phyloP scores from a whole-genome alignment of 2,113 vertebrate species.

The Tauraco erythrolophus region DNA sequence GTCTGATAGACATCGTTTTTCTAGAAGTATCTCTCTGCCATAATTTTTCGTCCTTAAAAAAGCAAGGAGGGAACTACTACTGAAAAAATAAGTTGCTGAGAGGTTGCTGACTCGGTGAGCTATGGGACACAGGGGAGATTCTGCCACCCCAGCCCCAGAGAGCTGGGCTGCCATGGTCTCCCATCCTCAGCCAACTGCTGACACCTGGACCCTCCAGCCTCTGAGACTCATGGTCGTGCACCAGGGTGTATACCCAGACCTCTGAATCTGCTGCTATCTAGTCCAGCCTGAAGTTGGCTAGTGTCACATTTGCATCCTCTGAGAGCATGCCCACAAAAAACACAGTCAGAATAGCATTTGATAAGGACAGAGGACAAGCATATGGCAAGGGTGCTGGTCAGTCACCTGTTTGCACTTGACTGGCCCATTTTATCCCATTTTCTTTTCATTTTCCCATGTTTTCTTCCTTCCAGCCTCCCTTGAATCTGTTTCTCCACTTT shows the following conservation, averaged over 20 bases:
- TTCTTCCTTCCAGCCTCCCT: background rate
- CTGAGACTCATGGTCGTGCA: background rate
- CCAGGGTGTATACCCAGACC: background rate
- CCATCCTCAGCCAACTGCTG: background rate
- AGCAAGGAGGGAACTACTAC: background rate
- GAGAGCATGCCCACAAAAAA: rapidly evolving
- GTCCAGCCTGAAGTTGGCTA: background rate
- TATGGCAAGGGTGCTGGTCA: background rate
- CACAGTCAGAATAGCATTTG: background rate
- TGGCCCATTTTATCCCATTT: background rate
- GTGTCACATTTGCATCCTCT: rapidly evolving
- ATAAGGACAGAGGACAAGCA: background rate
- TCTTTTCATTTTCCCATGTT: background rate
- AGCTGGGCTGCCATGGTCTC: rapidly evolving
- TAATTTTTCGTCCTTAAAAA: background rate
- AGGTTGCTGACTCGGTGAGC: background rate
- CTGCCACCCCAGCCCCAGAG: background rate
- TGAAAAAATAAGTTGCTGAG: background rate
- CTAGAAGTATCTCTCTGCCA: background rate
- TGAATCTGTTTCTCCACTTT: background rate
- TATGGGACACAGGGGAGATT: background rate
- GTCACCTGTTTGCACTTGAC: background rate
- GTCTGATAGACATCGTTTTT: background rate
- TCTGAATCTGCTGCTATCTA: background rate
- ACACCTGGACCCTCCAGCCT: background rate